Conservation (phyloP, 2,797 vertebrate genomes). For the Microcaecilia unicolor region DNA sequence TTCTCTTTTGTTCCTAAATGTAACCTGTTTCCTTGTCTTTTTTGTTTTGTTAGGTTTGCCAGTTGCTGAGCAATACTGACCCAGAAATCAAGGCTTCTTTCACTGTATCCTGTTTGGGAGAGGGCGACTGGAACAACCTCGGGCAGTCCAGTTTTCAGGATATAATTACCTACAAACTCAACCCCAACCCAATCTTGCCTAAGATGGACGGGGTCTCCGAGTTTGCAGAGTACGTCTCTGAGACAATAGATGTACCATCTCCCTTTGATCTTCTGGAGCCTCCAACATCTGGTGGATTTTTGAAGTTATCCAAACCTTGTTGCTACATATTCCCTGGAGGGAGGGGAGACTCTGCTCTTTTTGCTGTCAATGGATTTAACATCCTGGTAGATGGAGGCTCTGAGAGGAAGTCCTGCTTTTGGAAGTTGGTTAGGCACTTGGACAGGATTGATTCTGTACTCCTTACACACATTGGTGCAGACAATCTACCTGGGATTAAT, state of each 20-base stretch:
- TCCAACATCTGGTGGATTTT: slow-evolving; percentile 92
- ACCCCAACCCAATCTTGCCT: slow-evolving; percentile 73
- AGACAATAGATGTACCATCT: slow-evolving; percentile 88
- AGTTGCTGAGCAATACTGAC: slow-evolving; percentile 66
- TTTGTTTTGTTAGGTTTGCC: slow-evolving; percentile 65
- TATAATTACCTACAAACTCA: slow-evolving; percentile 71
- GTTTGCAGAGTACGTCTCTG: slow-evolving; percentile 89
- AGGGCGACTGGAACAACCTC: slow-evolving; percentile 85
- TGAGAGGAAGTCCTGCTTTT: slow-evolving; percentile 91
- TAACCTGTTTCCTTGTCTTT: too few relatives aligned
- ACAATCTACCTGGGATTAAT: slow-evolving; percentile 94
- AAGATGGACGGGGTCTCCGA: slow-evolving; percentile 92
- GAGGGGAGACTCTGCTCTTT: slow-evolving; percentile 91
- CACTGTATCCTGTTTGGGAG: slow-evolving; percentile 81
- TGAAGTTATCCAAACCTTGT: slow-evolving; percentile 95
- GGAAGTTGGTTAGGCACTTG: slow-evolving; percentile 94
- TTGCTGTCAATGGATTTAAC: slow-evolving; percentile 96
- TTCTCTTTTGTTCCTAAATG: too few relatives aligned
- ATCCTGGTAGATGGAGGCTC: slow-evolving; percentile 95
- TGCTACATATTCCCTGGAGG: slow-evolving; percentile 98
- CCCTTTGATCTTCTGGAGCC: slow-evolving; percentile 95
- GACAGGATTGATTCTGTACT: slow-evolving; percentile 94
- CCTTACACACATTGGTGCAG: slow-evolving; percentile 93
- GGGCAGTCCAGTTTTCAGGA: slow-evolving; percentile 65
- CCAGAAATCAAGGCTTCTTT: slow-evolving; percentile 65